Evolutionary conservation across 2,113 vertebrate species (phyloP).

Genomic region (Furnarius figulus): DNA sequence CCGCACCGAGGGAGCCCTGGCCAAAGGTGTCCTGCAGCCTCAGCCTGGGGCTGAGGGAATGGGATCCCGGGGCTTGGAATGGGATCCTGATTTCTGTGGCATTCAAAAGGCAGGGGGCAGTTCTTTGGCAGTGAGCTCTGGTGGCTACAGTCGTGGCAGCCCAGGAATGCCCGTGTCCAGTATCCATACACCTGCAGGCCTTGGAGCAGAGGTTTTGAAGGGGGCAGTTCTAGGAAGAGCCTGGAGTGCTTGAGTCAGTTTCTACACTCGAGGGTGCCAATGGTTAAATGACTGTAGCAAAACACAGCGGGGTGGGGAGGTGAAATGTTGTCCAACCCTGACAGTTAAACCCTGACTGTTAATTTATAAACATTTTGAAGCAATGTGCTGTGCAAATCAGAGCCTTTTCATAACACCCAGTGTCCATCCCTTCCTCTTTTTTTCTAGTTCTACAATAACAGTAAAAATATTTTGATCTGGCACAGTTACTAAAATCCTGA

Average conservation of each 20-base stretch:
- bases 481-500: not conserved
- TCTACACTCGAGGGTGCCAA: not conserved
- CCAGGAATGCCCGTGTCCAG: not conserved
- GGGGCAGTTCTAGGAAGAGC: not conserved
- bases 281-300: not conserved
- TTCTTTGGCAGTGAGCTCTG: not conserved
- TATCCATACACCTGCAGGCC: not conserved
- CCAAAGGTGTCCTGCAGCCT: not conserved
- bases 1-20: not conserved
- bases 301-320: not conserved
- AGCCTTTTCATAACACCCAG: not conserved
- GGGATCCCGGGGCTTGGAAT: not conserved
- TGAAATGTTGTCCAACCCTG: not conserved
- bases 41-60: not conserved
- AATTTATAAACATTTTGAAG: not conserved
- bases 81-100: rapidly evolving
- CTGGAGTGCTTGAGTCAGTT: not conserved
- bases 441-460: not conserved
- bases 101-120: not conserved
- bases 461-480: slow-evolving; percentile 3
- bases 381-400: not conserved
- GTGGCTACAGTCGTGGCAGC: not conserved
- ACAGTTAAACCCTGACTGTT: not conserved
- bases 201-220: rapidly evolving
- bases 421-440: not conserved